Evolutionary conservation across 1,140 invertebrate species (phyloP), one percentile per base, ranked within the genome.

Genomic region (Neotoxoptera formosana): DNA sequence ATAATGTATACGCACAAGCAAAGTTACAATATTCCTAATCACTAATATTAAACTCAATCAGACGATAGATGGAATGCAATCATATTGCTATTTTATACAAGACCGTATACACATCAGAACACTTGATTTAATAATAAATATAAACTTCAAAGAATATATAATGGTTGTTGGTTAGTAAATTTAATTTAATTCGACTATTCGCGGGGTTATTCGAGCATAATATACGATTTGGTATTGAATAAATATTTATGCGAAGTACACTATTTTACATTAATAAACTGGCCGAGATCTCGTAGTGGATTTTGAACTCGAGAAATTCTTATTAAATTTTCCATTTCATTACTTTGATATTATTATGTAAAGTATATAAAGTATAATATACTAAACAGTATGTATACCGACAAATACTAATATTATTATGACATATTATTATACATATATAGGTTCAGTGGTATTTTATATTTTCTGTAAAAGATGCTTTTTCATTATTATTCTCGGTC

Each of bases 41-140:
- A 67, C 60, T 67, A 67, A n/a, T n/a, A n/a, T 11, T 76, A 76
- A 76, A 76, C n/a, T 76, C n/a, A 76, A 76, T 76, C n/a, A n/a
- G 60, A 76, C 2, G 60, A 14, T 14, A 1, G 30, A 76, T 4
- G 30, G 21, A 17, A 76, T 86, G 6, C 47, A 47, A 86, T 86
- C 25, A 86, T n/a, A n/a, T 47, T 17, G 14, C 30, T 86, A n/a
- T 25, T 20, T 86, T 86, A 86, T 86, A 86, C 25, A 86, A 84
- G 45, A 84, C 83, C 11, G 21, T n/a, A 36, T 11, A 36, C 30
- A 36, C 4, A 20, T 83, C 7, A 41, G 21, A 83, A 83, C 81
- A 83, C 81, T 36, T 23, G 41, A 36, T 83, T 23, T 8, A 76
- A 20, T n/a, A 41, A 41, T 20, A 81, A 41, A 41, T 20, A 81